Evolutionary conservation across 2,797 vertebrate genomes (phyloP), one percentile per base, ranked within the genome.

Genomic region (Rhodeus uyekii): DNA sequence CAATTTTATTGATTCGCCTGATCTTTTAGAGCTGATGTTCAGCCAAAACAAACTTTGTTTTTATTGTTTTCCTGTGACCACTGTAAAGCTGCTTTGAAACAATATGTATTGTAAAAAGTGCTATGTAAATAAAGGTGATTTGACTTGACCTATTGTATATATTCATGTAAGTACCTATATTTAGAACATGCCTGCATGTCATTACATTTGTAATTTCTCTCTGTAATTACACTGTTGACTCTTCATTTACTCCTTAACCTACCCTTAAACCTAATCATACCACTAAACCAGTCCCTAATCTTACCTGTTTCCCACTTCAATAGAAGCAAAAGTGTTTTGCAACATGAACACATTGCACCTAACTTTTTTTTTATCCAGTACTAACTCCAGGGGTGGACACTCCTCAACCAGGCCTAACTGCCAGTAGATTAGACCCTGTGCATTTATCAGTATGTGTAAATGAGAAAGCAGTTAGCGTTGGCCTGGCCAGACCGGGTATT

Each of bases 371-470:
- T 24, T 14, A 0, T 39, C 3, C 22, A 32, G 36, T 61, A 76
- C 10, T 42, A 44, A 60, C 74, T 76, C 24, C 38, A 44, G 18
- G 10, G 18, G 58, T 46, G 19, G 85, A 86, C 58, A 87, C 86
- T 89, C 87, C 72, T 89, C 87, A 84, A 69, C 80, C 83, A 89
- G 90, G 83, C 90, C 91, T 87, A 91, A 91, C 91, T 91, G 90
- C 83, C 92, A 86, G 89, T 90, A 94, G 92, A 94, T 94, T 94
- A 94, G 92, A 90, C 91, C 90, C 91, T 90, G 92, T 90, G 91
- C 89, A 92, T 94, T 94, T 94, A 94, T 94, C 92, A 92, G 89
- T 87, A 90, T 92, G 92, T 94, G 93, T 93, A 94, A 95, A 95
- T 93, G 92, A 95, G 91, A 89, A 92, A 94, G 90, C 93, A 93